Conservation (phyloP, 2,888 invertebrate species). For the Hemicrepidius hirtus region DNA sequence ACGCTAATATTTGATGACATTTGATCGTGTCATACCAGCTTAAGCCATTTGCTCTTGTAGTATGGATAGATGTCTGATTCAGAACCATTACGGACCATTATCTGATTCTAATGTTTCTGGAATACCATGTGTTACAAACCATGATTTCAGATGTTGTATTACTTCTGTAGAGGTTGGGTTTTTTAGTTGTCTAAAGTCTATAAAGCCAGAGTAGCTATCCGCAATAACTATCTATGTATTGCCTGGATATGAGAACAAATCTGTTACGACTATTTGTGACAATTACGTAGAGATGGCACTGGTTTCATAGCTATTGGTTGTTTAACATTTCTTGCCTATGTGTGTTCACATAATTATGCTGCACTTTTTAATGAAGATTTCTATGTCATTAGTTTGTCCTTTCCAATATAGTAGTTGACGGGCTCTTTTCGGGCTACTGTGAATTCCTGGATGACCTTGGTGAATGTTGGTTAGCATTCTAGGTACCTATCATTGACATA, state of each 20-base stretch:
- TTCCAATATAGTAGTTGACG: slow-evolving; percentile 44
- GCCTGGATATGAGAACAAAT: slow-evolving; percentile 36
- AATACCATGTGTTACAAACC: too few relatives aligned
- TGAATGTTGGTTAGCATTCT: slow-evolving; percentile 35
- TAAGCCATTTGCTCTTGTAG: slow-evolving; percentile 36
- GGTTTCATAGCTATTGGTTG: slow-evolving; percentile 15
- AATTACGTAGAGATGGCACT: slow-evolving; percentile 27
- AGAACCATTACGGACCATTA: slow-evolving; percentile 34
- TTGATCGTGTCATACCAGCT: too few relatives aligned
- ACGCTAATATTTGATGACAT: too few relatives aligned
- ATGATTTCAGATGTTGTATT: slow-evolving; percentile 33
- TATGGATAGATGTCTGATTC: slow-evolving; percentile 34
- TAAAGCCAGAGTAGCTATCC: slow-evolving; percentile 43
- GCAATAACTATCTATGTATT: slow-evolving; percentile 32
- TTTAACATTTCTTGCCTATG: slow-evolving; percentile 32
- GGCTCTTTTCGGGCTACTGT: slow-evolving; percentile 44
- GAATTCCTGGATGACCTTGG: slow-evolving; percentile 40
- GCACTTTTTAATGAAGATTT: slow-evolving; percentile 31
- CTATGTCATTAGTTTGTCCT: slow-evolving; percentile 39
- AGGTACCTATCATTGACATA: slow-evolving; percentile 3
- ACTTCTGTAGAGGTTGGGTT: slow-evolving; percentile 20
- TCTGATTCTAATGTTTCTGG: slow-evolving; percentile 36
- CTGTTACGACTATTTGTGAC: slow-evolving; percentile 41
- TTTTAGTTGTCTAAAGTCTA: slow-evolving; percentile 34
- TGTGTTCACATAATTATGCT: slow-evolving; percentile 36